A percentile compares a stretch with the other conserved stretches of the same genome.
Conservation (phyloP, 1,140 invertebrate genomes). For the Drosophila mayri region DNA sequence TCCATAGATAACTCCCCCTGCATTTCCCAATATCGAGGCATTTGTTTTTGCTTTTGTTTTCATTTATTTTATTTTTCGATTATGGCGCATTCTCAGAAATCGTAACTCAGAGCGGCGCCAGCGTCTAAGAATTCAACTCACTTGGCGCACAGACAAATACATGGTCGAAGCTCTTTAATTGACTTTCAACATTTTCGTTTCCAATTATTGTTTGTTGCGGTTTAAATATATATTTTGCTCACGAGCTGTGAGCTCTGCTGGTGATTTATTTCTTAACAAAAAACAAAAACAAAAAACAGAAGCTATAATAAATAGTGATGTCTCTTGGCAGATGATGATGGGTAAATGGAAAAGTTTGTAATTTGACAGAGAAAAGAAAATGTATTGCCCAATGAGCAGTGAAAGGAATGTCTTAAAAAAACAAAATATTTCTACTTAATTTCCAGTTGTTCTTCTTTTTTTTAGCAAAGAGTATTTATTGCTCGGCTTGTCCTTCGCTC, state of each 20-base stretch:
- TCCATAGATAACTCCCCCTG: constrained; percentile 17
- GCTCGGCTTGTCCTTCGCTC: neutral
- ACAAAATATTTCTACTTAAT: neutral
- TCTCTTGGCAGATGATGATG: constrained; percentile 12
- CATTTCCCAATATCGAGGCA: constrained; percentile 26
- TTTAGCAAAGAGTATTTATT: neutral
- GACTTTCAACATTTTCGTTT: constrained; percentile 45
- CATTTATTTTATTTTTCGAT: constrained; percentile 23
- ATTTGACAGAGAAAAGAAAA: neutral
- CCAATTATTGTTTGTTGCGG: constrained; percentile 18
- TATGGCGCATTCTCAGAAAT: constrained; percentile 41
- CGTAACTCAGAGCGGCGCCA: constrained; percentile 48
- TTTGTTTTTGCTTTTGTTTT: neutral
- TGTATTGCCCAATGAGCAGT: neutral
- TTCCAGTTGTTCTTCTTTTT: neutral
- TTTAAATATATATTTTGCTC: constrained; percentile 39
- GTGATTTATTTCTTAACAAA: constrained; percentile 3
- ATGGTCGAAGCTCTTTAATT: constrained; percentile 57
- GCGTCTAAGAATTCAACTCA: constrained; percentile 52
- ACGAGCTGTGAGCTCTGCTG: constrained; percentile 14
- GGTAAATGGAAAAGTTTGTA: neutral
- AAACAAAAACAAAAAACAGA: neutral
- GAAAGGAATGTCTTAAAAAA: neutral
- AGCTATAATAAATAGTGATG: constrained; percentile 11
- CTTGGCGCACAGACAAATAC: constrained; percentile 42